Evolutionary conservation across 2,113 vertebrate genomes (phyloP), one percentile per base, ranked within the genome.

Genomic region (Furnarius figulus): DNA sequence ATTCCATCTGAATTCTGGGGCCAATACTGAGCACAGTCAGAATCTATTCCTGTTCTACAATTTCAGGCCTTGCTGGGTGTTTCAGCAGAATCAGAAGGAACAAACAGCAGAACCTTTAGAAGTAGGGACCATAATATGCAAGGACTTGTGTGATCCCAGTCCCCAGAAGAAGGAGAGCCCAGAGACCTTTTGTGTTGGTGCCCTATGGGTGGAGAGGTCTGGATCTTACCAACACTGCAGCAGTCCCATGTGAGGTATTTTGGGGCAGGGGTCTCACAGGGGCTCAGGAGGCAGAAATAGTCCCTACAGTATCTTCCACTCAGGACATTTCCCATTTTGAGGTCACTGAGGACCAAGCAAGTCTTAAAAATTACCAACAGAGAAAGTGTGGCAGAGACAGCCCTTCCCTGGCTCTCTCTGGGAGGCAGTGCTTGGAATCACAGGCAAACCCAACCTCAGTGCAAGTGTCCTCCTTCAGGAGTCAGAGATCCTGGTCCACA

Each of bases 201-300:
- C 18, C 39, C 79, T 7, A 0, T 39, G 28, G 1, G 0, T 0
- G 1, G 21, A 9, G 21, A 35, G 15, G 66, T 61, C 20, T 70
- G 66, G 21, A 14, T 23, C 49, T 56, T 40, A 30, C 9, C 1
- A 2, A 27, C 22, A 19, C 12, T 39, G 8, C 10, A 5, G 14
- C 33, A 81, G 25, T 15, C 39, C 53, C 30, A 22, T 37, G 22
- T 22, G 44, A 76, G 40, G 22, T 70, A 35, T 18, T 67, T 37
- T 39, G 17, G 12, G 33, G 13, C 1, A 7, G 22, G 12, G 11
- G 20, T 42, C 27, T 74, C 5, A 0, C 24, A 59, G 40, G 27
- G 9, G 20, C 39, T 90, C 46, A 50, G 37, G 47, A 47, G 73
- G 44, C 59, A 65, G 35, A 67, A 27, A 15, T 20, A 23, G 12